Conservation (phyloP, 2,888 invertebrate species). For the Nephrotoma appendiculata region DNA sequence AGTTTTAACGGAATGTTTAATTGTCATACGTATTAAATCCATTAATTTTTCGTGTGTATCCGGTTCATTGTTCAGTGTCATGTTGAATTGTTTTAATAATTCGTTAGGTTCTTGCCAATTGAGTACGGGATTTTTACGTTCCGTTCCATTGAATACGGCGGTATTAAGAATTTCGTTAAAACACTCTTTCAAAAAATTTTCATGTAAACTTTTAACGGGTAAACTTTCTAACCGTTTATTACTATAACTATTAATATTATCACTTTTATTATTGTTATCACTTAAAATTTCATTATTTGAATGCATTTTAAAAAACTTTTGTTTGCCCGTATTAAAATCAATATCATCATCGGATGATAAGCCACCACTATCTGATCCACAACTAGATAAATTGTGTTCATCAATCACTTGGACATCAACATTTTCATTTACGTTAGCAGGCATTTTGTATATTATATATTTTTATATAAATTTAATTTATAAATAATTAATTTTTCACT, state of each 20-base stretch:
- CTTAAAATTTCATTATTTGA: background rate
- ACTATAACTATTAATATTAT: background rate
- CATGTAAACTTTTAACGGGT: slow-evolving; percentile 48
- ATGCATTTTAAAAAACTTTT: background rate
- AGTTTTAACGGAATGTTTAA: slow-evolving; percentile 78
- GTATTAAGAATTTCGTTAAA: slow-evolving; percentile 57
- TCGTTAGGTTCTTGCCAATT: slow-evolving; percentile 69
- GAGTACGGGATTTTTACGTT: slow-evolving; percentile 56
- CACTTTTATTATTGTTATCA: background rate
- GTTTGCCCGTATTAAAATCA: background rate
- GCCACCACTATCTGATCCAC: slow-evolving; percentile 8
- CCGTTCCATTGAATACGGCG: slow-evolving; percentile 61
- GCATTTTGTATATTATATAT: slow-evolving; percentile 17
- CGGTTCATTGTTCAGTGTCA: slow-evolving; percentile 42
- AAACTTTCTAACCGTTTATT: slow-evolving; percentile 39
- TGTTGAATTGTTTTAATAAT: slow-evolving; percentile 49
- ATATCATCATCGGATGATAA: slow-evolving; percentile 10
- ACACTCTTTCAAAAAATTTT: slow-evolving; percentile 54
- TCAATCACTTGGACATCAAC: slow-evolving; percentile 15
- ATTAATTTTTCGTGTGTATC: slow-evolving; percentile 53
- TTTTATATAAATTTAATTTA: background rate
- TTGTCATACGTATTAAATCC: slow-evolving; percentile 50
- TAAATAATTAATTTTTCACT: background rate
- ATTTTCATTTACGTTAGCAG: slow-evolving; percentile 20
- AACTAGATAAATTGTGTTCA: slow-evolving; percentile 7